A percentile compares a stretch with the other conserved stretches of the same genome.
phyloP scores from a whole-genome alignment of 2,888 invertebrate species.

The Micoletzkya japonica region DNA sequence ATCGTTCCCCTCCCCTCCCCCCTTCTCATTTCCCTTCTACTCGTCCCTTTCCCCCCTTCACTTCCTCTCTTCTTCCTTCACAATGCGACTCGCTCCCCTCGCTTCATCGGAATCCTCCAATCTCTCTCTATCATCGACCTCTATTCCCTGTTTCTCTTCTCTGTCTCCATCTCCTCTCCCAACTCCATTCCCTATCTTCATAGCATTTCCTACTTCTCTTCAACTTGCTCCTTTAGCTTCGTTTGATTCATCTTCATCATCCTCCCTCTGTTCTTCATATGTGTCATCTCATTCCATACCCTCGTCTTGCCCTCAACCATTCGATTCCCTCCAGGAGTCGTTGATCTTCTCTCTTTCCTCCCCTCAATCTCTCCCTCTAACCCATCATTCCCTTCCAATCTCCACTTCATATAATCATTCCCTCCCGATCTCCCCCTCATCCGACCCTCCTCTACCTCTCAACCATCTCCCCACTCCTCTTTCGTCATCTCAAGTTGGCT shows the following conservation, averaged over 20 bases:
- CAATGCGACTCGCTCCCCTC: slow-evolving; percentile 13
- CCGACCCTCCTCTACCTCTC: slow-evolving; percentile 11
- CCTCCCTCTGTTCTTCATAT: too few relatives aligned
- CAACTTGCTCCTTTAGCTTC: neutral
- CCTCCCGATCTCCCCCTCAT: slow-evolving; percentile 13
- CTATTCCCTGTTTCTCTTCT: neutral
- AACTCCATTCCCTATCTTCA: neutral
- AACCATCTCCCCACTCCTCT: slow-evolving; percentile 14
- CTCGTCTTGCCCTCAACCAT: neutral
- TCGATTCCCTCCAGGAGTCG: too few relatives aligned
- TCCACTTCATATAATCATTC: slow-evolving; percentile 2
- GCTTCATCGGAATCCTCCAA: slow-evolving; percentile 9
- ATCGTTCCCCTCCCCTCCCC: neutral
- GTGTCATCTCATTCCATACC: too few relatives aligned
- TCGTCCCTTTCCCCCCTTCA: neutral
- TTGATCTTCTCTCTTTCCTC: slow-evolving; percentile 11
- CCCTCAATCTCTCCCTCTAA: slow-evolving; percentile 12
- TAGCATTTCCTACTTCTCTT: neutral
- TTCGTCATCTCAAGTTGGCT: slow-evolving; percentile 2
- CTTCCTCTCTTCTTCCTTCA: slow-evolving; percentile 14
- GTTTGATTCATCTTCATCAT: neutral
- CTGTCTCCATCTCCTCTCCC: neutral
- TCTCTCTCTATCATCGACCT: neutral
- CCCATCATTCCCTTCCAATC: slow-evolving; percentile 8
- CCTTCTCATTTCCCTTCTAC: neutral